Evolutionary conservation across 2,113 vertebrate genomes (phyloP), one percentile per base, ranked within the genome.

Genomic region (Oryzias curvinotus): DNA sequence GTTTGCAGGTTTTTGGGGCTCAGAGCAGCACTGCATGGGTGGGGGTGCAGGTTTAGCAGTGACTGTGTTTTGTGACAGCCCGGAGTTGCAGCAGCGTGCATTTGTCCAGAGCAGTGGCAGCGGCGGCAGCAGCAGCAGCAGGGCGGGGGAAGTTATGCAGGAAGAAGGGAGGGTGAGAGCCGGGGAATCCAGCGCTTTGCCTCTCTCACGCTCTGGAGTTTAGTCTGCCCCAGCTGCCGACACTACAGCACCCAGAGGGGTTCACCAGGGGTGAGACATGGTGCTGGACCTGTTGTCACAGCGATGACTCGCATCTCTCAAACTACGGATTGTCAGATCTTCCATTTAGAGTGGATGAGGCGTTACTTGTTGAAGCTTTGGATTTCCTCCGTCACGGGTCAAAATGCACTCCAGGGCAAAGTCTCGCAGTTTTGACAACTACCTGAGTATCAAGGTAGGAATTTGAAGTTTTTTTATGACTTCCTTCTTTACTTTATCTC

Each of bases 401-500:
- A 91, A 82, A 84, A 92, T 92, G 90, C 88, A 91, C 86, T 80
- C 88, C 73, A 86, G 87, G 87, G 87, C 80, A 18, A 90, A 91
- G 74, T 90, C 90, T 44, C 85, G 87, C 65, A 88, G 83, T 80
- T 89, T 87, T 73, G 90, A 91, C 48, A 88, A 81, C 75, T 91
- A 91, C 86, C 53, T 80, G 80, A 85, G 89, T 67, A 92, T 90
- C 73, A 91, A 94, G 90, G 93, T 94, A 87, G 5, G 78, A 68
- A 12, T 30, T 49, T 54, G 3, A 78, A 7, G 51, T 7, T 8
- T 19, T 23, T 26, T 52, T 42, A 51, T 45, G 26, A 28, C 26
- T 28, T 7, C 26, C 26, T 28, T 5, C 26, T 28, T 28, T 7
- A 42, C 14, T 44, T 51, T 49, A 19, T 21, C 18, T 3, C 14